phyloP scores from a whole-genome alignment of 2,797 vertebrate genomes.

The Silurus lanzhouensis region DNA sequence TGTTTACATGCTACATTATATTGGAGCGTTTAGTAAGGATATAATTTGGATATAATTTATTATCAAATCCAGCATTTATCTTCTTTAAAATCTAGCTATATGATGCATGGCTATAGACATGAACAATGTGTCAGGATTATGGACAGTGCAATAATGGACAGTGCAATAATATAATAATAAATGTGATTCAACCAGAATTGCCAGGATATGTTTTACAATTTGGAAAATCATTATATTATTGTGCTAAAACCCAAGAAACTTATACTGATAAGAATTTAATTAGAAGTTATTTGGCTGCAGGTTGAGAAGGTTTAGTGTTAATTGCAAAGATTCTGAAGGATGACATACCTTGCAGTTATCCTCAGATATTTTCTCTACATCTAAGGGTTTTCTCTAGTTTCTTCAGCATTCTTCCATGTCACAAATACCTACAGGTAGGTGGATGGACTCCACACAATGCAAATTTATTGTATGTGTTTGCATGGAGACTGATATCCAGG shows the following conservation, averaged over 20 bases:
- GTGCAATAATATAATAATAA: no score
- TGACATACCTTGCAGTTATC: not conserved
- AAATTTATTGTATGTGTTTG: not conserved
- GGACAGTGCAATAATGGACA: no score
- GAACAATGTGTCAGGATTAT: no score
- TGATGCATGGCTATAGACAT: not conserved
- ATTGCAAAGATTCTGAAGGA: not conserved
- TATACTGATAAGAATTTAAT: not conserved
- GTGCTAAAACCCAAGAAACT: not conserved
- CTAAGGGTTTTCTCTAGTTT: not conserved
- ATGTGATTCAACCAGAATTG: not conserved
- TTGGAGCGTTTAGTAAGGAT: not conserved
- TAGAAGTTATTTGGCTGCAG: slow-evolving; percentile 2
- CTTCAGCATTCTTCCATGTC: not conserved
- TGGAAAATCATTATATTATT: not conserved
- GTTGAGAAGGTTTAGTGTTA: not conserved
- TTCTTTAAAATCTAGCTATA: not conserved
- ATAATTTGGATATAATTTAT: slow-evolving; percentile 1
- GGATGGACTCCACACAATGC: not conserved
- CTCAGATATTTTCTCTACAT: not conserved
- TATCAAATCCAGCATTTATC: not conserved
- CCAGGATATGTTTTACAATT: not conserved
- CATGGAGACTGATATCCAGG: not conserved
- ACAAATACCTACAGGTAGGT: not conserved
- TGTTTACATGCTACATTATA: slow-evolving; percentile 9